These are phyloP conservation scores for Sipunculus nudus DNA, from an alignment of 2,888 invertebrate species.

Conservation along the genomic window DNA sequence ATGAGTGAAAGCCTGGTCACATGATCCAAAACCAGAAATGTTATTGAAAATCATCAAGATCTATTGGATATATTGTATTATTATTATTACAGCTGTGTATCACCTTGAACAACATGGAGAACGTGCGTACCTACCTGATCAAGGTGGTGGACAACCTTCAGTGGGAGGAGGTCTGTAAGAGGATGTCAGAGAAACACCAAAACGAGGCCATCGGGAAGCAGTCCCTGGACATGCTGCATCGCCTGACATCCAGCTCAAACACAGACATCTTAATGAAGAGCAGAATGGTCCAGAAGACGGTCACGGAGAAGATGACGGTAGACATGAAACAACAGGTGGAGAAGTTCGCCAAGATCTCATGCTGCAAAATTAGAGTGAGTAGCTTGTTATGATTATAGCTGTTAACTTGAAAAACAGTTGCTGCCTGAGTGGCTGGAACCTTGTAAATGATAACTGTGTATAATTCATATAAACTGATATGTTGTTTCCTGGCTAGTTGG, in stretches of 20 bases:
- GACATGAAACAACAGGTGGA: constrained; percentile 52
- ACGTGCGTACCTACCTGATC: constrained; percentile 54
- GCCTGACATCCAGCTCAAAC: constrained; percentile 37
- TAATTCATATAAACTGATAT: no score
- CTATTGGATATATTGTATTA: no score
- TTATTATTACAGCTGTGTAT: constrained; percentile 59
- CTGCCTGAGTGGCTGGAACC: no score
- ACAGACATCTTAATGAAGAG: constrained; percentile 51
- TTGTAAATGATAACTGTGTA: no score
- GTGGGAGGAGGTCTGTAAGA: constrained; percentile 45
- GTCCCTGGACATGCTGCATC: constrained; percentile 43
- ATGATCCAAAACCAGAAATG: no score
- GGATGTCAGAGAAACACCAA: constrained; percentile 49
- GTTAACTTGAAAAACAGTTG: no score
- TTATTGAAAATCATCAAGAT: no score
- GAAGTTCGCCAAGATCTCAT: constrained; percentile 46
- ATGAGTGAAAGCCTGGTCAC: no score
- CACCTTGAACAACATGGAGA: constrained; percentile 62
- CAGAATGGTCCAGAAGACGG: constrained; percentile 43
- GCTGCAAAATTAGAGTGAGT: no score
- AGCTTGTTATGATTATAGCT: no score
- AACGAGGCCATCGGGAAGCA: constrained; percentile 47
- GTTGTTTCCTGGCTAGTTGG: no score
- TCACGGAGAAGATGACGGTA: constrained; percentile 52
- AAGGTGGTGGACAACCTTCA: constrained; percentile 50